Evolutionary conservation across 2,113 vertebrate species (phyloP), one percentile per base, ranked within the genome.

Genomic region (Glaucidium brasilianum): DNA sequence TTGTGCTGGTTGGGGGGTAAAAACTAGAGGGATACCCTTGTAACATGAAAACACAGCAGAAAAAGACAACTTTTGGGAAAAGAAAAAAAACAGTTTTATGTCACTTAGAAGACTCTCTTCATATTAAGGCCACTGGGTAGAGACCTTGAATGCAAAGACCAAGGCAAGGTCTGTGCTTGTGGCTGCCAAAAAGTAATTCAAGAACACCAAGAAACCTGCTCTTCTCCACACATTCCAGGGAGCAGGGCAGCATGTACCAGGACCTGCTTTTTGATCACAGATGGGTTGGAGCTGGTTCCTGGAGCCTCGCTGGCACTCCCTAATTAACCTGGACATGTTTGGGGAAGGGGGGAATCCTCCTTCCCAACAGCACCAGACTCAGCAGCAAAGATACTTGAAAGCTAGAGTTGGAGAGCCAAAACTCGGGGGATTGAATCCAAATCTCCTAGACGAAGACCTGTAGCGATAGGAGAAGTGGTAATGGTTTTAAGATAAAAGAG

Each of bases 181-280:
- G 35, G 32, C 32, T 71, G n/a, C n/a, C 73, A 84, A 80, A 90
- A 88, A 27, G 21, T 19, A 86, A 58, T 8, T 71, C 21, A 49
- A 27, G 34, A 75, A 25, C 23, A 39, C 25, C 15, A 58, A 29
- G 2, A 8, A 71, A 76, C 30, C 15, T 50, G 23, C 37, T 67
- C 35, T 84, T 71, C 35, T 60, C 52, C 2, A 1, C 29, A 29
- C 12, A 60, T 75, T 32, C 69, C 60, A 41, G 55, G 10, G 41
- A 73, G 5, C 0, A 0, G 21, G 41, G 29, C 63, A 77, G 50
- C 3, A 0, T 0, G 0, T 23, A 78, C 58, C 3, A 5, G n/a
- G 17, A 80, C 15, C 39, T 34, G n/a, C 5, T 15, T 45, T 94
- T 74, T 89, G 62, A 71, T 91, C 56, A 43, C 0, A 3, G 29